Percentiles rank a stretch among this genome's conserved stretches.
Evolutionary conservation across 2,113 vertebrate genomes (phyloP).

Genomic region (Gavia stellata): DNA sequence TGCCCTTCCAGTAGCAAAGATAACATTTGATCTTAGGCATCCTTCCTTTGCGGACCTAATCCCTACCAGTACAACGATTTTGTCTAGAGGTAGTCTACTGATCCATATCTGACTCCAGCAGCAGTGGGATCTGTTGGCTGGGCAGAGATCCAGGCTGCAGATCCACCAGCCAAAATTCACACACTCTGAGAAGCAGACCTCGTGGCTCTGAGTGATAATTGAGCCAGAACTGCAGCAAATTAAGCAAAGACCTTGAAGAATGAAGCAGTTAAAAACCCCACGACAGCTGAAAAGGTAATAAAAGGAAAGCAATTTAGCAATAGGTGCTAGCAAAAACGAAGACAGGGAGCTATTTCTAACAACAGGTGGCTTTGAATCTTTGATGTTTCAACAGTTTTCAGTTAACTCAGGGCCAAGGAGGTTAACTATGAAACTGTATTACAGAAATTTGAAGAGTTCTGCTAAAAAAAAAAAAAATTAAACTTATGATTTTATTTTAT

Average conservation of each 20-base stretch:
- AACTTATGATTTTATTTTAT: neutral
- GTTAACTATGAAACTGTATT: neutral
- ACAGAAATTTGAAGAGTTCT: neutral
- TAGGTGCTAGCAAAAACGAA: neutral
- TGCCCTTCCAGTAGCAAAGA: neutral
- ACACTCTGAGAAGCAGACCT: neutral
- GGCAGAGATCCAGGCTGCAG: neutral
- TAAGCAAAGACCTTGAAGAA: slow-evolving; percentile 37
- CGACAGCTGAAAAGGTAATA: slow-evolving; percentile 19
- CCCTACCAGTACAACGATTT: neutral
- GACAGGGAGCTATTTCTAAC: neutral
- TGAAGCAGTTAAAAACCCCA: slow-evolving; percentile 1
- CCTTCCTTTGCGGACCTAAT: neutral
- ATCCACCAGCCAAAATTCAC: neutral
- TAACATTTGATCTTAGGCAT: neutral
- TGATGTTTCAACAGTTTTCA: neutral
- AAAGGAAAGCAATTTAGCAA: slow-evolving; percentile 35
- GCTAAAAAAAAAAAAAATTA: neutral
- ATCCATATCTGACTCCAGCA: neutral
- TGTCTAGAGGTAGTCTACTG: neutral
- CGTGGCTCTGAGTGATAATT: neutral
- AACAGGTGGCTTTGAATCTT: slow-evolving; percentile 3
- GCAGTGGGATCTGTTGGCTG: neutral
- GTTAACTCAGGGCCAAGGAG: neutral
- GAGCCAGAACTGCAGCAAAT: slow-evolving; percentile 15